These are phyloP conservation scores for Cheilosia grossa DNA, from an alignment of 2,888 invertebrate species.

Conservation along the genomic window DNA sequence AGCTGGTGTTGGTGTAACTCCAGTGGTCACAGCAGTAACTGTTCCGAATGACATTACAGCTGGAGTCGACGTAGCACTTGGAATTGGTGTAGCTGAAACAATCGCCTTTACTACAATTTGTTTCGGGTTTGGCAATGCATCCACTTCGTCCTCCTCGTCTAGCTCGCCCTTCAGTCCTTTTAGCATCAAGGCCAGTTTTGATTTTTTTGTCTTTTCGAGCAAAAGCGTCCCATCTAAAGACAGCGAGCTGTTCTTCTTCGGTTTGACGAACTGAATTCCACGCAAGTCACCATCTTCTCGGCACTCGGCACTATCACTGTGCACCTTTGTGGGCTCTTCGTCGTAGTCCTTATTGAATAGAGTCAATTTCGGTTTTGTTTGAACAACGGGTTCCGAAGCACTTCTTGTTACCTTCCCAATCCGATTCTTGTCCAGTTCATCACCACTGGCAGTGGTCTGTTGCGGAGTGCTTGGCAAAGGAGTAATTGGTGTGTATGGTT, in stretches of 20 bases:
- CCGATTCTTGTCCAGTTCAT: not conserved
- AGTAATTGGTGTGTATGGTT: slow-evolving; percentile 65
- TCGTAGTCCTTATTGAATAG: slow-evolving; percentile 80
- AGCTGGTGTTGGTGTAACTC: slow-evolving; percentile 22
- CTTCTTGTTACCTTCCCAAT: slow-evolving; percentile 26
- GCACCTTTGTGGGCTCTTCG: slow-evolving; percentile 25
- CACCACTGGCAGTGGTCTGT: not conserved
- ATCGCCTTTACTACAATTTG: not conserved
- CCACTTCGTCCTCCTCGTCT: slow-evolving; percentile 78
- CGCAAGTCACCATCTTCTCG: slow-evolving; percentile 77
- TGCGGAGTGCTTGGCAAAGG: slow-evolving; percentile 64
- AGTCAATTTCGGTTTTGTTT: slow-evolving; percentile 80
- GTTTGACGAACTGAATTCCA: slow-evolving; percentile 81
- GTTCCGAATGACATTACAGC: slow-evolving; percentile 34
- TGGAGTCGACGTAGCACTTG: slow-evolving; percentile 36
- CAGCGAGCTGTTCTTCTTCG: slow-evolving; percentile 78
- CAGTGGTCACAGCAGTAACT: slow-evolving; percentile 32
- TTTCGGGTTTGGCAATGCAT: slow-evolving; percentile 30
- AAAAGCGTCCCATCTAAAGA: slow-evolving; percentile 77
- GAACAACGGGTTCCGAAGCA: slow-evolving; percentile 49
- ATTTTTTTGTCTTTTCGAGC: slow-evolving; percentile 80
- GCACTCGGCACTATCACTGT: slow-evolving; percentile 57
- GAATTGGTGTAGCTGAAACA: slow-evolving; percentile 28
- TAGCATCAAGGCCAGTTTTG: slow-evolving; percentile 82
- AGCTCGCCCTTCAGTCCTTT: slow-evolving; percentile 81